Evolutionary conservation across 2,888 invertebrate genomes (phyloP).

Genomic region (Calameuta filiformis): DNA sequence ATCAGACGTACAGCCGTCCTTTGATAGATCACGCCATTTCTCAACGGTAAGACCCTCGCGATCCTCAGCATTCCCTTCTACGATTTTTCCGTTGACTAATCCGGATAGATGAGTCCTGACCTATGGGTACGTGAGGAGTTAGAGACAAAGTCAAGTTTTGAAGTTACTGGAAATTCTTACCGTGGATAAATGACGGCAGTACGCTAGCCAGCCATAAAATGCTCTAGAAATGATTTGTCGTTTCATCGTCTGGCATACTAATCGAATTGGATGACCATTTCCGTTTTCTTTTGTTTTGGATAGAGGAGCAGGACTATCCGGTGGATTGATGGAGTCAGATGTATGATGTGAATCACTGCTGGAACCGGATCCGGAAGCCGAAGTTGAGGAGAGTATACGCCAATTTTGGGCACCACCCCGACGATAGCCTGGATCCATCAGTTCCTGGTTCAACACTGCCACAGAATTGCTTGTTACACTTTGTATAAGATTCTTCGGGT

Average conservation of each 20-base stretch:
- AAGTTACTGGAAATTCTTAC: conserved; percentile 53
- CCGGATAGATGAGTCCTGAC: conserved; percentile 91
- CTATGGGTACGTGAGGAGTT: neutral
- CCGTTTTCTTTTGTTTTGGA: conserved; percentile 22
- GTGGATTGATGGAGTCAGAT: conserved; percentile 22
- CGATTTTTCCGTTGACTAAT: conserved; percentile 81
- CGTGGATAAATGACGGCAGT: conserved; percentile 91
- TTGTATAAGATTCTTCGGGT: neutral
- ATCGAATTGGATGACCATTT: conserved; percentile 67
- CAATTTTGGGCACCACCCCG: conserved; percentile 52
- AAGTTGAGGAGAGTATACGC: conserved; percentile 50
- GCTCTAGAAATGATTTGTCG: conserved; percentile 94
- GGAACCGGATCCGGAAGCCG: conserved; percentile 33
- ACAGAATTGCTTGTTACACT: conserved; percentile 12
- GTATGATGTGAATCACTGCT: conserved; percentile 41
- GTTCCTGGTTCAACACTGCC: conserved; percentile 76
- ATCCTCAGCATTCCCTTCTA: conserved; percentile 72
- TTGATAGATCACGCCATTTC: conserved; percentile 77
- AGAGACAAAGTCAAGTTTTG: neutral
- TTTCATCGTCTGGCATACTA: conserved; percentile 94
- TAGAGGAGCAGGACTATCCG: conserved; percentile 66
- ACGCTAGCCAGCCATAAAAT: conserved; percentile 96
- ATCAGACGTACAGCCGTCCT: conserved; percentile 73
- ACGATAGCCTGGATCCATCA: conserved; percentile 69
- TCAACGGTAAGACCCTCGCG: conserved; percentile 78